Evolutionary conservation across 2,113 vertebrate genomes (phyloP), one percentile per base, ranked within the genome.

Genomic region (Neoarius graeffei): DNA sequence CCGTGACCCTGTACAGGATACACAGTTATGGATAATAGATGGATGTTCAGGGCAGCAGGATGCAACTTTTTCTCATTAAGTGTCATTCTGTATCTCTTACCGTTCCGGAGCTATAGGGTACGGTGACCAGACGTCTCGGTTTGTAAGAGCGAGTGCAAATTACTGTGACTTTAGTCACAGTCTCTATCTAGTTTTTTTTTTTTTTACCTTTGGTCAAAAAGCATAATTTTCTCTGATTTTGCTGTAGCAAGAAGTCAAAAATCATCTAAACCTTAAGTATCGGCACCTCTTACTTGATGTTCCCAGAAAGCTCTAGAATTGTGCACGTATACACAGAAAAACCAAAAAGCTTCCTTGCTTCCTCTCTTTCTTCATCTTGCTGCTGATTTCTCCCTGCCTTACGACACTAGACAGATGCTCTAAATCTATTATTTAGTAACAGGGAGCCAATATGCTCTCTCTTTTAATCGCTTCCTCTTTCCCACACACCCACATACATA

Each of bases 391-490:
- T 86, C 69, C 62, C 71, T 59, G 48, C 77, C 79, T 88, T 59
- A 85, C 59, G 88, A 66, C 79, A 90, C 66, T 79, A 85, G 79
- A 88, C 89, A 88, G 86, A 88, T 90, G 89, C 86, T 88, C 79
- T 35, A 59, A 85, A 90, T 90, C 86, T 90, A 90, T 90, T 88
- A 88, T 88, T 88, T 88, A 90, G 86, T 83, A 76, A 83, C 67
- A 81, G 19, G 73, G 77, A 23, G 83, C 25, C 7, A 76, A 50
- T 9, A 76, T 30, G 56, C 56, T 60, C 17, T 35, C 9, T 20
- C 19, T 62, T 82, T 60, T 23, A 56, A 83, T 71, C 64, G 48
- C 86, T 42, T 35, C 48, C 27, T 83, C 67, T 71, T 64, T 69
- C 48, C 67, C 74, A 80, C 19, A 14, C 42, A 76, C 80, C 56